A percentile compares a stretch with the other conserved stretches of the same genome.
Conservation (phyloP, 2,888 invertebrate species). For the Cephus rjabovi region DNA sequence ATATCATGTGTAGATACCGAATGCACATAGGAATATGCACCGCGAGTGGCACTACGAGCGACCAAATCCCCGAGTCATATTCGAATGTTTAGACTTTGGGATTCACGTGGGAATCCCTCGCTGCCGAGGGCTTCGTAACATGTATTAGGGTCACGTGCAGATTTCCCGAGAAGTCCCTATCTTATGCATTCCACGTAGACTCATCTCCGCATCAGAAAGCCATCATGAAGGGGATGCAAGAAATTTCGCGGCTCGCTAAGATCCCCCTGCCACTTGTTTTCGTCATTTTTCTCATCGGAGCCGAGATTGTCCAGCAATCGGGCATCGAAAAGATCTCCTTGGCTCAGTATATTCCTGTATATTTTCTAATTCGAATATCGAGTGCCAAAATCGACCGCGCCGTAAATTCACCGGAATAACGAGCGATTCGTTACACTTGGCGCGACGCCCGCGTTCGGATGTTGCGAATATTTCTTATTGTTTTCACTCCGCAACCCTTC, state of each 20-base stretch:
- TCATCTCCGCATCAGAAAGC: conserved; percentile 60
- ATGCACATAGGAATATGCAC: not conserved
- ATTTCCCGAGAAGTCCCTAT: conserved; percentile 47
- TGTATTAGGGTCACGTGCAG: conserved; percentile 62
- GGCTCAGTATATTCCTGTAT: not conserved
- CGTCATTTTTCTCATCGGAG: not conserved
- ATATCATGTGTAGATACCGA: not conserved
- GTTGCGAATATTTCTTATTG: not conserved
- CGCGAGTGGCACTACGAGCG: not conserved
- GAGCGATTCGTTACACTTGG: not conserved
- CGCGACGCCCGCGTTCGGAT: not conserved
- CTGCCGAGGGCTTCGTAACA: conserved; percentile 14
- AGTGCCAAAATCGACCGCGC: not conserved
- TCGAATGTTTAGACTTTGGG: conserved; percentile 48
- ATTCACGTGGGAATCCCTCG: conserved; percentile 43
- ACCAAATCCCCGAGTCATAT: conserved; percentile 6
- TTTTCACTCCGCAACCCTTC: not conserved
- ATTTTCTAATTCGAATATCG: not conserved
- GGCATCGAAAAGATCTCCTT: not conserved
- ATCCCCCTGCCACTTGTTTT: not conserved
- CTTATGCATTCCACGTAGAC: conserved; percentile 60
- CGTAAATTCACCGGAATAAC: not conserved
- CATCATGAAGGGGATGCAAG: conserved; percentile 57
- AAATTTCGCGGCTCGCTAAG: conserved; percentile 28
- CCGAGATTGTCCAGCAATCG: not conserved